Evolutionary conservation across 2,113 vertebrate species (phyloP).

Genomic region (Hemibagrus wyckioides): DNA sequence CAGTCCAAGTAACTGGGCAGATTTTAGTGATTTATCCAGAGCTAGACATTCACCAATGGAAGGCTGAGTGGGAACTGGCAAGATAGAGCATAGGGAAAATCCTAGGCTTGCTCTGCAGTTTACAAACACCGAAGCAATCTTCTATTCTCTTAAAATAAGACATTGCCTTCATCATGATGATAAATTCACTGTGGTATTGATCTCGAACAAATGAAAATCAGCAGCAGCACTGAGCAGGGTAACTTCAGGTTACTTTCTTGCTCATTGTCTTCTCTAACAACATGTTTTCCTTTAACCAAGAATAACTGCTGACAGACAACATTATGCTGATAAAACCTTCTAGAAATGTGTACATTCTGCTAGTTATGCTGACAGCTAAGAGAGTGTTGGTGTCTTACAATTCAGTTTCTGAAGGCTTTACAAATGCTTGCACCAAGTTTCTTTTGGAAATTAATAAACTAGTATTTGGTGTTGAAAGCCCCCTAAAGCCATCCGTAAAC

Average conservation of each 20-base stretch:
- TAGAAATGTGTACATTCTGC: constrained; percentile 45
- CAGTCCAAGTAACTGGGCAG: constrained; percentile 76
- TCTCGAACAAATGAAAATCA: constrained; percentile 65
- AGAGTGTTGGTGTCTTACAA: constrained; percentile 3
- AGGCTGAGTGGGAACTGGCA: constrained; percentile 65
- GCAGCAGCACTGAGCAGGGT: constrained; percentile 57
- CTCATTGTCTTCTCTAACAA: constrained; percentile 44
- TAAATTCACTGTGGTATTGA: constrained; percentile 69
- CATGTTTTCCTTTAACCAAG: constrained; percentile 45
- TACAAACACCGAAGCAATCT: constrained; percentile 63
- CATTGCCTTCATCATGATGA: constrained; percentile 69
- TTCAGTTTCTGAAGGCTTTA: constrained; percentile 51
- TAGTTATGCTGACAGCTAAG: constrained; percentile 12
- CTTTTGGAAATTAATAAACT: constrained; percentile 31
- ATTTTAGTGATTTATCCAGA: constrained; percentile 73
- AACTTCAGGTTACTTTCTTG: constrained; percentile 60
- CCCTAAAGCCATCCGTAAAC: constrained; percentile 7
- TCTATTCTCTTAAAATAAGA: constrained; percentile 73
- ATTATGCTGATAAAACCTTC: constrained; percentile 10
- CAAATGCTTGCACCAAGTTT: constrained; percentile 25
- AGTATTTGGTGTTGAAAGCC: constrained; percentile 23
- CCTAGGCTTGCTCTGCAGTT: constrained; percentile 59
- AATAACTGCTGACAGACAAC: constrained; percentile 58
- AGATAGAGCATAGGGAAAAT: constrained; percentile 61
- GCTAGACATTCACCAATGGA: constrained; percentile 67